Percentiles rank a stretch among this genome's conserved stretches.
These are phyloP conservation scores for Leptinotarsa lineolata DNA, from an alignment of 1,140 invertebrate species.

Conservation along the genomic window DNA sequence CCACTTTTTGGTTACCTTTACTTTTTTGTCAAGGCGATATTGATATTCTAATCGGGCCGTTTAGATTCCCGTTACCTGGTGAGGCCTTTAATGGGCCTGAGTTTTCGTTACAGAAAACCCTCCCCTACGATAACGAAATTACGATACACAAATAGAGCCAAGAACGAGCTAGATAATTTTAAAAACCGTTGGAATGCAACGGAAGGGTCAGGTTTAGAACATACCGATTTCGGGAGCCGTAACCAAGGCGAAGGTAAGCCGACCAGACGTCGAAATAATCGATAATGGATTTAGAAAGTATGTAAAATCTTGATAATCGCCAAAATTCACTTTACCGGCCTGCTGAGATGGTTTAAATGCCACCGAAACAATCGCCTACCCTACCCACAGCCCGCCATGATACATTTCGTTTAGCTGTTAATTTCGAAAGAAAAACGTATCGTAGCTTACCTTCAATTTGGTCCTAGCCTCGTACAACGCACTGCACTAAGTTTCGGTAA, in stretches of 20 bases:
- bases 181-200: conserved; percentile 39
- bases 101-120: conserved; percentile 12
- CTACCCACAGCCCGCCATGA: conserved; percentile 43
- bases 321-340: not conserved
- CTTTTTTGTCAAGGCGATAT: conserved; percentile 7
- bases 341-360: not conserved
- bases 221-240: not conserved
- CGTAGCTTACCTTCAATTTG: conserved; percentile 36
- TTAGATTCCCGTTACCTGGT: conserved; percentile 9
- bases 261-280: conserved; percentile 7
- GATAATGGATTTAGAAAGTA: not conserved
- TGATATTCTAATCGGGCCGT: conserved; percentile 7
- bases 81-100: not conserved
- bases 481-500: conserved; percentile 20
- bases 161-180: conserved; percentile 22
- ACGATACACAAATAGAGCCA: conserved; percentile 6
- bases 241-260: not conserved
- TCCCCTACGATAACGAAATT: not conserved
- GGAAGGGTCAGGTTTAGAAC: not conserved
- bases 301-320: not conserved
- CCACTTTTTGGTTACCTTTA: not conserved
- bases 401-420: conserved; percentile 29
- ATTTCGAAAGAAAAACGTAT: conserved; percentile 12
- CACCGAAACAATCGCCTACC: conserved; percentile 15
- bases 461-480: conserved; percentile 23